Evolutionary conservation across 1,140 invertebrate genomes (phyloP).

Genomic region (Psix sp.): DNA sequence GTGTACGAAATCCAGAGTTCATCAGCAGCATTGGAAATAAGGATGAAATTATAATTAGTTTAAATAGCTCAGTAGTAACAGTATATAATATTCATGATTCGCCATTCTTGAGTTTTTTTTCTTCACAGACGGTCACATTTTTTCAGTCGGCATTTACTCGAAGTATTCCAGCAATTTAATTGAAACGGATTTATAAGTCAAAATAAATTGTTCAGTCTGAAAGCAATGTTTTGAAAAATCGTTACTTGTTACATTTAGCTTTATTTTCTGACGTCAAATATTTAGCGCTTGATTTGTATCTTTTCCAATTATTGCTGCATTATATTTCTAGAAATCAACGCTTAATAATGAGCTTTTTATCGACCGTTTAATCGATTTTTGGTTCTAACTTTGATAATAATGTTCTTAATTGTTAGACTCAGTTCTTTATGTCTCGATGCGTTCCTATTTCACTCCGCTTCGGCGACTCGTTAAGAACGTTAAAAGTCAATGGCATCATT

Average conservation of each 20-base stretch:
- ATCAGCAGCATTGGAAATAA: constrained; percentile 33
- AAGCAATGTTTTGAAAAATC: too few relatives aligned
- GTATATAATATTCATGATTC: constrained; percentile 32
- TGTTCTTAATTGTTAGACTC: too few relatives aligned
- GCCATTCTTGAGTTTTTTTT: constrained; percentile 16
- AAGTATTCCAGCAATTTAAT: constrained; percentile 10
- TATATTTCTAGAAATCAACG: too few relatives aligned
- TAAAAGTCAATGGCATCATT: constrained; percentile 15
- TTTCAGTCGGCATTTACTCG: constrained; percentile 8
- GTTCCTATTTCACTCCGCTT: too few relatives aligned
- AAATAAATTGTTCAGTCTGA: constrained; percentile 19
- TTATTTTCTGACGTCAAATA: constrained; percentile 29
- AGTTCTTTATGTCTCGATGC: too few relatives aligned
- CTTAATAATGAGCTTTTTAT: too few relatives aligned
- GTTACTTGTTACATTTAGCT: too few relatives aligned
- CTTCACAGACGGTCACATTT: constrained; percentile 13
- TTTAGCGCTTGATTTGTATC: too few relatives aligned
- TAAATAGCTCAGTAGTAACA: constrained; percentile 22
- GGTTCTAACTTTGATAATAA: too few relatives aligned
- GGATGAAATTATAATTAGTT: constrained; percentile 47
- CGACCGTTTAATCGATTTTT: too few relatives aligned
- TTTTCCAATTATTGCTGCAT: too few relatives aligned
- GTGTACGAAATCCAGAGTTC: constrained; percentile 36
- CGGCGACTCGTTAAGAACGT: too few relatives aligned
- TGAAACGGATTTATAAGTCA: constrained; percentile 13